phyloP scores from a whole-genome alignment of 2,113 vertebrate species.

The Panurus biarmicus region DNA sequence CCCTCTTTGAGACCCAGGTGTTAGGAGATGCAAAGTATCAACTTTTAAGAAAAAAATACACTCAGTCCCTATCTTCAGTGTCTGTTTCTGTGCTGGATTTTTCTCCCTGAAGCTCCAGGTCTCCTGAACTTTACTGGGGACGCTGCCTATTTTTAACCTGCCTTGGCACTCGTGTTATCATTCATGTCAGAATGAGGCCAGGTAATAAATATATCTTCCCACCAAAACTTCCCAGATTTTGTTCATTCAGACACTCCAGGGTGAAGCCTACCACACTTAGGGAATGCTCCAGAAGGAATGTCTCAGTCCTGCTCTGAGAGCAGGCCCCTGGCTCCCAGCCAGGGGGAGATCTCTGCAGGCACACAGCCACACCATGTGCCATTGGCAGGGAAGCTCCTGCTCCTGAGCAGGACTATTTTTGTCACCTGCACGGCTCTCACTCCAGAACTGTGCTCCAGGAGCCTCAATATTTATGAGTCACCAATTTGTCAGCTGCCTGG shows the following conservation, averaged over 20 bases:
- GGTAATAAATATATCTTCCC: constrained; percentile 10
- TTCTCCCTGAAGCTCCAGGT: not conserved
- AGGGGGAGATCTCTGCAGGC: not conserved
- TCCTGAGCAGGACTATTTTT: not conserved
- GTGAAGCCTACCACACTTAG: not conserved
- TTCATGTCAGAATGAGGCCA: constrained; percentile 59
- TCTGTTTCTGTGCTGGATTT: not conserved
- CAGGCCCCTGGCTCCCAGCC: not conserved
- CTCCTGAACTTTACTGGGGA: constrained; percentile 41
- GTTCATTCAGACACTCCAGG: not conserved
- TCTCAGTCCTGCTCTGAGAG: not conserved
- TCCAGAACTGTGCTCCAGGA: not conserved
- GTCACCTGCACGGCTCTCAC: not conserved
- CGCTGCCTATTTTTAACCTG: constrained; percentile 52
- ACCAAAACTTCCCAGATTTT: constrained; percentile 1
- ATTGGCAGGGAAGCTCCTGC: not conserved
- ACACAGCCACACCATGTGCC: not conserved
- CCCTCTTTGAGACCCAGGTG: not conserved
- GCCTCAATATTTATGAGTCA: not conserved
- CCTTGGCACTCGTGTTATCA: constrained; percentile 11
- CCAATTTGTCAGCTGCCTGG: not conserved
- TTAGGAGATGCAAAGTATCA: accelerated
- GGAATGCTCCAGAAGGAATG: not conserved
- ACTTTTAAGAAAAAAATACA: not conserved
- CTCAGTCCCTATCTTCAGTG: not conserved